Evolutionary conservation across 2,888 invertebrate genomes (phyloP), one percentile per base, ranked within the genome.

Genomic region (Germaria angustata): DNA sequence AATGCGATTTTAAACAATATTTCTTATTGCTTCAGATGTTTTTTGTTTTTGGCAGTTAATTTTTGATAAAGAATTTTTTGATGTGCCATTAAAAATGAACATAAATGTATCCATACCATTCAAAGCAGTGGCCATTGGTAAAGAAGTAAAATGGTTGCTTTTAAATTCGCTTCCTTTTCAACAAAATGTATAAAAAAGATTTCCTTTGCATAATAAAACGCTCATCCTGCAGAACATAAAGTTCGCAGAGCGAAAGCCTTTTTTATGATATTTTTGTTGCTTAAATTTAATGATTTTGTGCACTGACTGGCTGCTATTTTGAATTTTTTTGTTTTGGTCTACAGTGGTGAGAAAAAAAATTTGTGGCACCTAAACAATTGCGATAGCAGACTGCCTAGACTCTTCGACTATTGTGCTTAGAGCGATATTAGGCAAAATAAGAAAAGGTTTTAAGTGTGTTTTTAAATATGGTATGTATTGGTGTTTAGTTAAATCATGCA

Each of bases 81-180:
- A 41, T 75, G 22, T 34, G 17, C 34, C 46, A 66, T 76, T 66
- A 57, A 66, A 66, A 76, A 36, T 57, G 49, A 24, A 36, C 20
- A 9, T 24, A 61, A 72, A 49, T 17, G 13, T 72, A 39, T 61
- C 49, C 59, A 46, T 51, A 39, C 15, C 55, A 39, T 39, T 63
- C n/a, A 63, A 61, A 5, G 46, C 34, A 24, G 39, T 39, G 36
- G 32, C 46, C 49, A 72, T 34, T 46, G 44, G 15, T 51, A 49
- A 61, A 39, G 17, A 9, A 39, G 59, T 63, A 39, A 44, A 73
- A 66, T 49, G 13, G 22, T 46, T 36, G n/a, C 15, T 46, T 63
- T 24, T 13, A 24, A 7, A 28, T 34, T 2, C 41, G 53, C 55
- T 44, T 55, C 20, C 24, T n/a, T 17, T 32, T 53, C 11, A 11